These are phyloP conservation scores for Callopanchax toddi DNA, from an alignment of 2,113 vertebrate species.

Conservation along the genomic window DNA sequence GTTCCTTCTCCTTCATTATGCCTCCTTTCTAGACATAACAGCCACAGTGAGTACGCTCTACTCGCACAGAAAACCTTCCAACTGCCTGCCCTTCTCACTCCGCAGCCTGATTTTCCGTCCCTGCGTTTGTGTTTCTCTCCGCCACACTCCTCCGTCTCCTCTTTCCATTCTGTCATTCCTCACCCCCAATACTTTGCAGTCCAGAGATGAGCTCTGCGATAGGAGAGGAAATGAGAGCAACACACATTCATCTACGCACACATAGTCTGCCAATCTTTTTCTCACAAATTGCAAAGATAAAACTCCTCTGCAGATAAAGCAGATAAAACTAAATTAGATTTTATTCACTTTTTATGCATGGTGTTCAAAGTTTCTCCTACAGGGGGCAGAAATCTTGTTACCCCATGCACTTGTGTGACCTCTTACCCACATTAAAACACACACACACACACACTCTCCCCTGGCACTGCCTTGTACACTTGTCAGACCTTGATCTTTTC, in stretches of 20 bases:
- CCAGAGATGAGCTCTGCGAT: conserved; percentile 60
- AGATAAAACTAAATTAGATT: neutral
- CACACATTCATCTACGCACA: conserved; percentile 22
- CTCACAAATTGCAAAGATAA: conserved; percentile 12
- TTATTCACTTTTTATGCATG: neutral
- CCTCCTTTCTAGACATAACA: conserved; percentile 61
- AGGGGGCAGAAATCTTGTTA: conserved; percentile 27
- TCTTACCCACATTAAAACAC: conserved; percentile 33
- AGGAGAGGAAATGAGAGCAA: conserved; percentile 52
- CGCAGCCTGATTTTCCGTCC: conserved; percentile 73
- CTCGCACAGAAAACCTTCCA: conserved; percentile 25
- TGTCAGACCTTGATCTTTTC: conserved; percentile 31
- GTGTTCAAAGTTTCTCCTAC: conserved; percentile 7
- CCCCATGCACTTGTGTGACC: conserved; percentile 41
- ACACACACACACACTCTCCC: conserved; percentile 22
- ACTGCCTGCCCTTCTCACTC: conserved; percentile 81
- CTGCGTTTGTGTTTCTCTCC: conserved; percentile 38
- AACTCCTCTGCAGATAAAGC: conserved; percentile 13
- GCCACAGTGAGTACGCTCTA: conserved; percentile 11
- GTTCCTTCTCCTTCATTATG: conserved; percentile 49
- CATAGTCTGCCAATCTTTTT: conserved; percentile 13
- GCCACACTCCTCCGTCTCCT: conserved; percentile 46
- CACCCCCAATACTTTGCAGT: conserved; percentile 56
- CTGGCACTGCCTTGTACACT: conserved; percentile 26
- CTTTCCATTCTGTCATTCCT: conserved; percentile 66